Base-by-base conservation (phyloP, 2,888 invertebrate genomes). In the Andrena dorsata region DNA sequence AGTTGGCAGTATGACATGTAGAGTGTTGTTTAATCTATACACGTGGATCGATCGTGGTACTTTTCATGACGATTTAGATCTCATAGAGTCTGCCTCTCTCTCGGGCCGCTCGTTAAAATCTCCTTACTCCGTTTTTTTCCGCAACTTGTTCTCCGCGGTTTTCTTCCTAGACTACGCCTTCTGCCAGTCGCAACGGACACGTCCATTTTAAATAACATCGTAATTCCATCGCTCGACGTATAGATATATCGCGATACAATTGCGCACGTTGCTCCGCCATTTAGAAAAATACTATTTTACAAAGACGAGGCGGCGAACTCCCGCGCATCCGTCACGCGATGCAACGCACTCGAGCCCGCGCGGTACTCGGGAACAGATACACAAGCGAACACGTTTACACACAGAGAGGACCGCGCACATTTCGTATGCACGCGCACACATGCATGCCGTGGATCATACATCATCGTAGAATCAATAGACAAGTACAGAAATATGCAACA, bases 221-320 rank as follows among this genome's bases (percentile, higher is more conserved):
- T 61, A n/a, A 35, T 47, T 66, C 26, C 35, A 71, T 51, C 8
- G 20, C 41, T 66, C 66, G 41, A 65, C 47, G 53, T n/a, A 80
- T 56, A 51, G 68, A 53, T 35, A 53, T 35, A 75, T 66, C 72
- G 75, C 63, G 53, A 76, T 77, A 63, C 58, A 70, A 60, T 80
- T 75, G 83, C 86, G 73, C 76, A 83, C 85, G 86, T 84, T 85
- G 74, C 88, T 88, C 89, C 79, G 83, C 82, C 85, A 86, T 88
- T 92, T 92, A 92, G 90, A 92, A 92, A 92, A 92, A 92, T 92
- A 92, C 90, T 92, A 92, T 92, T 91, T 92, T 91, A 92, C 91
- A 92, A 56, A 76, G 73, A 86, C 74, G 85, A 77, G 76, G 75
- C 76, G 72, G 75, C 76, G 74, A 79, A 70, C 77, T 82, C 79